Percentiles rank a stretch among this genome's conserved stretches.
These are phyloP conservation scores for Gastrophryne carolinensis DNA, from an alignment of 2,797 vertebrate species.

Conservation along the genomic window DNA sequence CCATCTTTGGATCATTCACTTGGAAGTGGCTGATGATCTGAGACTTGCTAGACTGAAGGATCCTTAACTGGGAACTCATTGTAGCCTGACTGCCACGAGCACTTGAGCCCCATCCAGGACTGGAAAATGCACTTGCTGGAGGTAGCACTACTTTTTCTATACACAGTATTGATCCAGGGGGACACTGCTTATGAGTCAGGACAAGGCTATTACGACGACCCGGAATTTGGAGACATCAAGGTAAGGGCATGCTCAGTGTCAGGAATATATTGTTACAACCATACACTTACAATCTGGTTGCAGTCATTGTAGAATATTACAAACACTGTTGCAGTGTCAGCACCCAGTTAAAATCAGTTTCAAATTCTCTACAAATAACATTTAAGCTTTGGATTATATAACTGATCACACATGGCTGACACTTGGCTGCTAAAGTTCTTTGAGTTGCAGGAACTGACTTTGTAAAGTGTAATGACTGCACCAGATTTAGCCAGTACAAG, in stretches of 20 bases:
- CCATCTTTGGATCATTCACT: slow-evolving; percentile 51
- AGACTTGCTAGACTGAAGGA: slow-evolving; percentile 25
- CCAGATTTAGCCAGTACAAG: not conserved
- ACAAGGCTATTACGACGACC: slow-evolving; percentile 81
- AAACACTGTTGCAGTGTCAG: not conserved
- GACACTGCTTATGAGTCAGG: slow-evolving; percentile 80
- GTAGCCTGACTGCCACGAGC: slow-evolving; percentile 15
- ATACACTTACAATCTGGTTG: not conserved
- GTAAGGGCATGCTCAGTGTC: slow-evolving; percentile 66
- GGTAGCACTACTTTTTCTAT: slow-evolving; percentile 64
- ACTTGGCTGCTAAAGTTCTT: not conserved
- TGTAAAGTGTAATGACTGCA: not conserved
- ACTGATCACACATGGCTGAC: not conserved
- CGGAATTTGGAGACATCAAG: slow-evolving; percentile 78
- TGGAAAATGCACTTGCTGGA: slow-evolving; percentile 75
- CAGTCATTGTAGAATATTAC: no score
- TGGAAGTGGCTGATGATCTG: slow-evolving; percentile 52
- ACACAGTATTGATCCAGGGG: slow-evolving; percentile 63
- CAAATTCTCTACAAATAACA: not conserved
- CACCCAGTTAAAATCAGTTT: not conserved
- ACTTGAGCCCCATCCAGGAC: slow-evolving; percentile 18
- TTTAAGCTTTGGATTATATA: not conserved
- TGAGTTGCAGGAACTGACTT: no score
- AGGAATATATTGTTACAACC: not conserved
- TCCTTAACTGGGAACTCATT: slow-evolving; percentile 30